Conservation (phyloP, 2,113 vertebrate species). For the Uropsilus gracilis region DNA sequence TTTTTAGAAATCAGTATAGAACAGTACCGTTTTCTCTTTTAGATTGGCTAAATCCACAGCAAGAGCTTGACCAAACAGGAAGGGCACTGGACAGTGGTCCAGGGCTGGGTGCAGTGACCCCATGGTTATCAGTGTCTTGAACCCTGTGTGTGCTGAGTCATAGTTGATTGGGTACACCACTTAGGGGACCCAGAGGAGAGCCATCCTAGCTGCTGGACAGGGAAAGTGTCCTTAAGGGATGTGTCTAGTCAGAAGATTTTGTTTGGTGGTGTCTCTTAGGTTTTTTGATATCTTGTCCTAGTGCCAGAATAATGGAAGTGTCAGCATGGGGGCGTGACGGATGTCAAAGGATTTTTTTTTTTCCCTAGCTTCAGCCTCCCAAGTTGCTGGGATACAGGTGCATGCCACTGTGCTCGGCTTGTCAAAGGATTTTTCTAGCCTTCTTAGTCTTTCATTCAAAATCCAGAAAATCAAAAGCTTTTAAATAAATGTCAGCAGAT, state of each 20-base stretch:
- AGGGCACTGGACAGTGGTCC: not conserved
- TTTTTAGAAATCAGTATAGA: not conserved
- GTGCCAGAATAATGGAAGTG: not conserved
- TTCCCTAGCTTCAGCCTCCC: no score
- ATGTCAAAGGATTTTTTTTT: not conserved
- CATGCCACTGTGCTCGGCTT: no score
- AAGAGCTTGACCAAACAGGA: not conserved
- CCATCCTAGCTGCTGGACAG: not conserved
- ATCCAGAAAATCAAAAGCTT: not conserved
- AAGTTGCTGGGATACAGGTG: no score
- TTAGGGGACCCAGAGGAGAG: not conserved
- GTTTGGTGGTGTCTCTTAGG: not conserved
- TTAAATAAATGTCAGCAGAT: not conserved
- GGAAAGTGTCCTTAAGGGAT: no score
- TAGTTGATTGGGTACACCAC: not conserved
- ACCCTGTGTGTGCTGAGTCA: not conserved
- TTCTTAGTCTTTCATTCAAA: not conserved
- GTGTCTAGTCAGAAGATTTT: not conserved
- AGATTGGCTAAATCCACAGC: not conserved
- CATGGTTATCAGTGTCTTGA: not conserved
- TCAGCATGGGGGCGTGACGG: no score
- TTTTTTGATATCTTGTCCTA: not conserved
- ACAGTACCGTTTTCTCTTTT: not conserved
- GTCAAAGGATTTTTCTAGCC: not conserved
- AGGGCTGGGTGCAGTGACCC: not conserved